Base-by-base conservation (phyloP, 2,113 vertebrate genomes). In the Ailuropoda melanoleuca region DNA sequence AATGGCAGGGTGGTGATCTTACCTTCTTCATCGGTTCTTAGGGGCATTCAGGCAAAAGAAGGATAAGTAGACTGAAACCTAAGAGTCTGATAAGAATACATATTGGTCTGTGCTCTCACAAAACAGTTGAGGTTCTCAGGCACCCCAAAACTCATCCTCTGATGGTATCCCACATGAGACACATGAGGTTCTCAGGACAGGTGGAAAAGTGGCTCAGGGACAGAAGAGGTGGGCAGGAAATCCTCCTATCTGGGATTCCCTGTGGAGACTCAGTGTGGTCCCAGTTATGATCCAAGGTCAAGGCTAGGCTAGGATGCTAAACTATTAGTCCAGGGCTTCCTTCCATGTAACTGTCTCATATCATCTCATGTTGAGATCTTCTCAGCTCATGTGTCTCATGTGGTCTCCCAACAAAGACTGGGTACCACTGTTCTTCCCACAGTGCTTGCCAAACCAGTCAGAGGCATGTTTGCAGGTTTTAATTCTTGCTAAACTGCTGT, bases 391-490 rank as follows among this genome's bases (percentile, higher is more conserved):
- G 11, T 26, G 17, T 39, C 46, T n/a, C 18, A 17, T 24, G 3
- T 34, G 39, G 37, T 58, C 46, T 90, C 8, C 31, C 46, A 62
- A 62, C 3, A 75, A 85, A 68, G 26, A 55, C 14, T 2, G 34
- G 8, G 3, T 2, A 53, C 13, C 5, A 8, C 4, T 66, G 6
- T 62, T 18, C 50, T 37, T 37, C 2, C 50, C 6, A 50, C 1
- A 1, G 4, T 23, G 34, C 12, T 31, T 43, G 43, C 26, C 12
- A 60, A 39, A 19, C 43, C 43, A 58, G n/a, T 58, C 66, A 64
- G 58, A 90, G 11, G 13, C 5, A 88, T 8, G 13, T 86, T 80
- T 55, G 21, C 5, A 31, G 58, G 64, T 68, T 39, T 31, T 43
- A 90, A 87, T 53, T 53, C 43, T 26, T 78, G 5, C n/a, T 64